Evolutionary conservation across 2,797 vertebrate species (phyloP).

Genomic region (Microctenopoma steveboyesi): DNA sequence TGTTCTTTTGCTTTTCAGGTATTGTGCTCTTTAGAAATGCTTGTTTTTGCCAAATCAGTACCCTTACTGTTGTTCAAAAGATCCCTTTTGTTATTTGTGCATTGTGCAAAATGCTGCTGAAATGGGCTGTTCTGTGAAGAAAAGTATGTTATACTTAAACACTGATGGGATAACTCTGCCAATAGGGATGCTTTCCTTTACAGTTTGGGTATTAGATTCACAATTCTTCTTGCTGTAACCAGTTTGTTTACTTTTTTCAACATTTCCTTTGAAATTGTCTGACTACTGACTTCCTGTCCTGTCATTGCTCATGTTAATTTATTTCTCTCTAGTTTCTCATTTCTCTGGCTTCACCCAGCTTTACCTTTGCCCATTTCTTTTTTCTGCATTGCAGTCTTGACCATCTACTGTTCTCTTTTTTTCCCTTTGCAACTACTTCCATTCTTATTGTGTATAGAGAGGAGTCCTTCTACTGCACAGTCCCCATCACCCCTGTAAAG

Average conservation of each 20-base stretch:
- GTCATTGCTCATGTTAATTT: constrained; percentile 58
- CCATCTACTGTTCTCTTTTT: constrained; percentile 64
- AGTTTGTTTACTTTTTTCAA: constrained; percentile 36
- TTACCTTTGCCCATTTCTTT: constrained; percentile 60
- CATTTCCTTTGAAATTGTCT: constrained; percentile 52
- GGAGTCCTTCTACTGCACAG: constrained; percentile 92
- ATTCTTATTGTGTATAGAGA: constrained; percentile 83
- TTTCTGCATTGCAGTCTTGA: constrained; percentile 69
- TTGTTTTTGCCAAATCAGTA: constrained; percentile 27
- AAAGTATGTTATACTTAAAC: not conserved
- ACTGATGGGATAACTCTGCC: constrained; percentile 1
- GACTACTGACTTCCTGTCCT: constrained; percentile 52
- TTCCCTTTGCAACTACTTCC: constrained; percentile 68
- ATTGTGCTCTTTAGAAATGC: constrained; percentile 28
- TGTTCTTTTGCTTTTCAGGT: constrained; percentile 59
- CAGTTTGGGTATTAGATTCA: constrained; percentile 38
- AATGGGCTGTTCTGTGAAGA: not conserved
- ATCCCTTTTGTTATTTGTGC: constrained; percentile 19
- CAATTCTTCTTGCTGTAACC: constrained; percentile 49
- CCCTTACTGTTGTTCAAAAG: constrained; percentile 37
- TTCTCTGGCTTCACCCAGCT: constrained; percentile 54
- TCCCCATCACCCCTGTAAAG: constrained; percentile 94
- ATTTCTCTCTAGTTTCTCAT: constrained; percentile 66
- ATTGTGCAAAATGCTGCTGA: constrained; percentile 4
- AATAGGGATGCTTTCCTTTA: constrained; percentile 34